A percentile compares a stretch with the other conserved stretches of the same genome.
Evolutionary conservation across 2,113 vertebrate species (phyloP).

Genomic region (Cariama cristata): DNA sequence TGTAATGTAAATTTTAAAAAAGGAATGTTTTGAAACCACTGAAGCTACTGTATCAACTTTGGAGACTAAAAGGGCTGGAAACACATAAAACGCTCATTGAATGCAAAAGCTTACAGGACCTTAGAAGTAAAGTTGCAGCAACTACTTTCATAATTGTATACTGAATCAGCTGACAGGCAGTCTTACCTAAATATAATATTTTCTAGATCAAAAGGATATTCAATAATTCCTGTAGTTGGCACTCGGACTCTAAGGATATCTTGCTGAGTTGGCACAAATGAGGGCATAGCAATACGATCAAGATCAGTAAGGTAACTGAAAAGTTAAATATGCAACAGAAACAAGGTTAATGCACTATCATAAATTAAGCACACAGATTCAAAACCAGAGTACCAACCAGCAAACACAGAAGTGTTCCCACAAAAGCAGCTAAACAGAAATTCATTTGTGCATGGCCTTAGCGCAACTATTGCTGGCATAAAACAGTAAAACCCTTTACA

Average conservation of each 20-base stretch:
- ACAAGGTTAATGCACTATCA: neutral
- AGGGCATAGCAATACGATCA: slow-evolving; percentile 72
- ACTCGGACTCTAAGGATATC: slow-evolving; percentile 84
- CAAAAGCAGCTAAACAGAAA: neutral
- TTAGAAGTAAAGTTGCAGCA: neutral
- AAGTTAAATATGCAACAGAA: neutral
- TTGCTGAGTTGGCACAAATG: slow-evolving; percentile 80
- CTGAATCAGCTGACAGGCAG: neutral
- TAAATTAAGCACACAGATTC: neutral
- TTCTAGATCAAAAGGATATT: slow-evolving; percentile 84
- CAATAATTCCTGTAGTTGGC: slow-evolving; percentile 85
- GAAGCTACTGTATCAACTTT: neutral
- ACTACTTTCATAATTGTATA: neutral
- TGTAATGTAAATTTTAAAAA: neutral
- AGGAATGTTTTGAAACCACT: neutral
- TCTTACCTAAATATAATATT: slow-evolving; percentile 83
- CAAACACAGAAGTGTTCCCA: neutral
- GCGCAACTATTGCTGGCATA: neutral
- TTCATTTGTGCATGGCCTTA: neutral
- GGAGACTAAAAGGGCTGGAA: neutral
- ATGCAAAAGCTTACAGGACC: neutral
- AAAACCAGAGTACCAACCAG: neutral
- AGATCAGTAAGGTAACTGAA: slow-evolving; percentile 83
- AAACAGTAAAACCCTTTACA: neutral
- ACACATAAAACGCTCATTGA: neutral